phyloP scores from a whole-genome alignment of 2,113 vertebrate species.

The Sclerurus mexicanus region DNA sequence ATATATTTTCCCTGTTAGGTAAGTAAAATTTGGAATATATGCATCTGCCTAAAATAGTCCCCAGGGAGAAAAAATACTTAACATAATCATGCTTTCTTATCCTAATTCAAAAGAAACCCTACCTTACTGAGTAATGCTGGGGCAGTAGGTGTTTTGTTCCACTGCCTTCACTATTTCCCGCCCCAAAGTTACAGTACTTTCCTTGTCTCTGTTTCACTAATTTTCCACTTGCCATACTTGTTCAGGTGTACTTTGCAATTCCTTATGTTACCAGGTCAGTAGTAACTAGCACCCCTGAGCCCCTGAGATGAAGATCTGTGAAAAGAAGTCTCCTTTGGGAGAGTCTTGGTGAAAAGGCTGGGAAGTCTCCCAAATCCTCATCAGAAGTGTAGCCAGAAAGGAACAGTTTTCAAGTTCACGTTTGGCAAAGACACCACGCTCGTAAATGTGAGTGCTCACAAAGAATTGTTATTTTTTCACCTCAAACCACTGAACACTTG shows the following conservation, averaged over 20 bases:
- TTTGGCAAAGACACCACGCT: neutral
- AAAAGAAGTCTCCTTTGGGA: neutral
- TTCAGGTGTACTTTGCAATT: neutral
- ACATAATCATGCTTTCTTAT: neutral
- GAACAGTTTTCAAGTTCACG: accelerated
- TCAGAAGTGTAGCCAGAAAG: neutral
- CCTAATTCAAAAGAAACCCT: neutral
- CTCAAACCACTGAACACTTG: neutral
- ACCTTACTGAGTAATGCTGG: neutral
- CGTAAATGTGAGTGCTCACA: neutral
- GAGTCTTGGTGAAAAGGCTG: neutral
- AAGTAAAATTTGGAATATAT: neutral
- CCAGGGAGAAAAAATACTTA: neutral
- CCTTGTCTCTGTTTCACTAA: neutral
- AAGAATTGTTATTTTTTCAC: neutral
- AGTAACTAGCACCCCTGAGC: neutral
- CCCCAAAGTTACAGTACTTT: neutral
- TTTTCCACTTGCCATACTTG: neutral
- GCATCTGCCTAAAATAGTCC: neutral
- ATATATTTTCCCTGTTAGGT: neutral
- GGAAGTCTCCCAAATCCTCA: neutral
- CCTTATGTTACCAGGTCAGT: neutral
- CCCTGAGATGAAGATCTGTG: neutral
- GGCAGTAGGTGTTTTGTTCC: neutral
- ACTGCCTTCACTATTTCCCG: neutral